Evolutionary conservation across 1,140 invertebrate genomes (phyloP).

Genomic region (Heliconius hermathena): DNA sequence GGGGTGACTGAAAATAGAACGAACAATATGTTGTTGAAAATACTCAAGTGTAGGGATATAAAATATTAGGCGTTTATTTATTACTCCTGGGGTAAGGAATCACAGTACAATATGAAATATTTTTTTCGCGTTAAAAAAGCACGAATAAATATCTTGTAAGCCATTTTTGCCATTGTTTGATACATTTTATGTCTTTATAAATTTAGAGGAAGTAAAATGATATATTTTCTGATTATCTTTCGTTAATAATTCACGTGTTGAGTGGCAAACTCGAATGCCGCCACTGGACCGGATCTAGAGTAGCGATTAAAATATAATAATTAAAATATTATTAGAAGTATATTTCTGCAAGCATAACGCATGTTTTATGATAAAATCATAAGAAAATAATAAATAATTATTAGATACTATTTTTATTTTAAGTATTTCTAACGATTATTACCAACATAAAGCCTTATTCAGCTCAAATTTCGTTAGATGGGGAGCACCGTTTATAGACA

Average conservation of each 20-base stretch:
- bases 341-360: too few relatives aligned
- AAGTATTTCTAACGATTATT: too few relatives aligned
- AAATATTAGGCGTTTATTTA: slow-evolving; percentile 17
- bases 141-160: neutral
- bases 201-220: neutral
- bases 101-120: neutral
- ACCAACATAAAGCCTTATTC: too few relatives aligned
- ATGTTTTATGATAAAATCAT: too few relatives aligned
- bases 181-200: neutral
- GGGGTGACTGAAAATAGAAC: slow-evolving; percentile 28
- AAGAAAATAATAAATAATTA: too few relatives aligned
- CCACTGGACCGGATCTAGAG: too few relatives aligned
- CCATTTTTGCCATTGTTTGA: neutral
- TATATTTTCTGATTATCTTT: neutral
- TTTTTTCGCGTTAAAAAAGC: neutral
- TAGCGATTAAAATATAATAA: too few relatives aligned
- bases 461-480: too few relatives aligned
- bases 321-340: too few relatives aligned
- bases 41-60: slow-evolving; percentile 17
- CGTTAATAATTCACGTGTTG: neutral
- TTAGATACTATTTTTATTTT: too few relatives aligned
- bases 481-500: too few relatives aligned
- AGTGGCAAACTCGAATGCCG: too few relatives aligned
- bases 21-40: slow-evolving; percentile 37
- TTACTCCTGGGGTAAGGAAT: neutral